Percentiles rank a stretch among this genome's conserved stretches.
Evolutionary conservation across 2,888 invertebrate genomes (phyloP).

Genomic region (Agrotis clavis): DNA sequence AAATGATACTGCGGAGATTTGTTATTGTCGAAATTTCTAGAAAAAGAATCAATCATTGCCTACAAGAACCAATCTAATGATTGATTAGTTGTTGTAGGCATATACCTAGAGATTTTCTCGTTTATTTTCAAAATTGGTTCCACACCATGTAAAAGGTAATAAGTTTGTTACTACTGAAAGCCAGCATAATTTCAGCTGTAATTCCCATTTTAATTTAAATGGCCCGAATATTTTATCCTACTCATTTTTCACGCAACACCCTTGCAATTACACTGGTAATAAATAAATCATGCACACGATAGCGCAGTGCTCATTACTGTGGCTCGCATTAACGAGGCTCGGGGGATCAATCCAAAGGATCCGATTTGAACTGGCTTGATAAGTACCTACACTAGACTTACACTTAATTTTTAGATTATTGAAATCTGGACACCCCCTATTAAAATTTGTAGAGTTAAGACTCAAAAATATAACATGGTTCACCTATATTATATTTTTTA

Average conservation of each 20-base stretch:
- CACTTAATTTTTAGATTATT: slow-evolving; percentile 4
- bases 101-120: too few relatives aligned
- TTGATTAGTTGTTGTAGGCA: too few relatives aligned
- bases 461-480: background rate
- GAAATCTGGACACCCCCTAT: background rate
- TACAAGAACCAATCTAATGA: too few relatives aligned
- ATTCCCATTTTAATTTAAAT: slow-evolving; percentile 1
- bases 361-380: slow-evolving; percentile 22
- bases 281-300: slow-evolving; percentile 54
- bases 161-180: background rate
- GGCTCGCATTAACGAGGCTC: slow-evolving; percentile 39
- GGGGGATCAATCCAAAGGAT: slow-evolving; percentile 44
- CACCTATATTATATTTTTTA: too few relatives aligned
- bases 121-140: too few relatives aligned
- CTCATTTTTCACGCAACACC: slow-evolving; percentile 17
- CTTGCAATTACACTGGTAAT: slow-evolving; percentile 21
- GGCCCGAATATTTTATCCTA: background rate
- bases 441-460: background rate
- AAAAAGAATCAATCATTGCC: background rate
- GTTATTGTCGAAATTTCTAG: background rate
- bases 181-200: background rate
- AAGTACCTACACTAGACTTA: slow-evolving; percentile 9
- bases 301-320: slow-evolving; percentile 43
- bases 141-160: too few relatives aligned
- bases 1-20: background rate